Evolutionary conservation across 2,888 invertebrate species (phyloP), one percentile per base, ranked within the genome.

Genomic region (Biston stratarius): DNA sequence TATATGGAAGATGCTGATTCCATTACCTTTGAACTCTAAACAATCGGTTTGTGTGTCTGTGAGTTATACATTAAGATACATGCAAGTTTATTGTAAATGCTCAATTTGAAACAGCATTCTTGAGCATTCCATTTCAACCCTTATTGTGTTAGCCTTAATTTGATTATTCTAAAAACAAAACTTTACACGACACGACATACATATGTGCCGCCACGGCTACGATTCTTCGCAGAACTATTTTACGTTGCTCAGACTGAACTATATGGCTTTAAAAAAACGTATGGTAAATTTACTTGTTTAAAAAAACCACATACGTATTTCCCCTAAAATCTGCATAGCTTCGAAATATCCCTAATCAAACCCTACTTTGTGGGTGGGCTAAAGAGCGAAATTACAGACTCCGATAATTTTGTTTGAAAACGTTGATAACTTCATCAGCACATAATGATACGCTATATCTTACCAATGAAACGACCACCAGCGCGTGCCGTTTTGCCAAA

Each of bases 371-470:
- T 42, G 59, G 51, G 58, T 62, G 57, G 53, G 38, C 59, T 55
- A 55, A 53, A 59, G 53, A 87, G 84, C 82, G 85, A 89, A 83
- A 87, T 83, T 81, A 67, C 11, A n/a, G 61, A 64, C 15, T 44
- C 86, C 86, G 70, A 77, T 84, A 89, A 90, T 91, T 91, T 90
- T 79, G 80, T 85, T 85, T 82, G 83, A 82, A 83, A 79, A 85
- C 82, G 85, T 87, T 89, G 88, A 92, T 91, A 89, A 88, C 92
- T 92, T 88, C 88, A 92, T 92, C 88, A 84, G n/a, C 80, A 68
- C 71, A 69, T 92, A 93, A 92, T 91, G 77, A 92, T 83, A 87
- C 86, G 78, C 82, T 38, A 9, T 62, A 45, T 76, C 73, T 49
- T n/a, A 12, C 36, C 45, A 7, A 45, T 75, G 77, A 72, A 82